Conservation (phyloP, 1,140 invertebrate genomes). For the Tetragnatha versicolor region DNA sequence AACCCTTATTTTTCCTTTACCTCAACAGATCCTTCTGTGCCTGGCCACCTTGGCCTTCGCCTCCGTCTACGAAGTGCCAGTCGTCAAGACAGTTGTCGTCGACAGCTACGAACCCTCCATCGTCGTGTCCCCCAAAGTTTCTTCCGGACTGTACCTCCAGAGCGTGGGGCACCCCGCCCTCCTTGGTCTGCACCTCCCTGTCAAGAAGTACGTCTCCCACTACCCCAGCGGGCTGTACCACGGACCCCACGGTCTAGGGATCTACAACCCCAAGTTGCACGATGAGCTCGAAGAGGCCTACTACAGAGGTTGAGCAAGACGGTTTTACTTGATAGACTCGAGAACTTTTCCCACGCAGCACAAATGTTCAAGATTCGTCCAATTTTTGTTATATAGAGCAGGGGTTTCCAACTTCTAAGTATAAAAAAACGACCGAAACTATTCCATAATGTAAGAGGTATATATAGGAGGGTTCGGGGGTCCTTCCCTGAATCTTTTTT, state of each 20-base stretch:
- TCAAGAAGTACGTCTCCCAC: conserved; percentile 24
- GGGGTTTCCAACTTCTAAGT: too few species aligned
- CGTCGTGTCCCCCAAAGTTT: background rate
- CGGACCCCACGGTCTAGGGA: conserved; percentile 29
- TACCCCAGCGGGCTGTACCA: conserved; percentile 37
- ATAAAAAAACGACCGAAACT: too few species aligned
- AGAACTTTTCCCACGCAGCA: too few species aligned
- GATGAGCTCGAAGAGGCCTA: conserved; percentile 35
- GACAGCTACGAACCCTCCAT: background rate
- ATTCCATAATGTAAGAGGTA: too few species aligned
- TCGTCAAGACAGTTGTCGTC: background rate
- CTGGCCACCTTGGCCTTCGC: conserved; percentile 6
- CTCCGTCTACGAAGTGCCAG: conserved; percentile 10
- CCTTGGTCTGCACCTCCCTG: conserved; percentile 1
- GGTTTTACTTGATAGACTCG: too few species aligned
- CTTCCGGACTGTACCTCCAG: background rate
- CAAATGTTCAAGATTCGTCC: too few species aligned
- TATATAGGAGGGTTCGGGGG: too few species aligned
- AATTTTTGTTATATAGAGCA: too few species aligned
- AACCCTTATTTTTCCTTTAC: too few species aligned
- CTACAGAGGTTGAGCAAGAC: conserved; percentile 36
- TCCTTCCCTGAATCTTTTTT: too few species aligned
- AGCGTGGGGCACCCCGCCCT: conserved; percentile 13
- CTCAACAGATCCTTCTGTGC: conserved; percentile 67
- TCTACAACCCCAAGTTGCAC: conserved; percentile 40